Evolutionary conservation across 2,113 vertebrate species (phyloP), one percentile per base, ranked within the genome.

Genomic region (Cyphomyrus discorhynchus): DNA sequence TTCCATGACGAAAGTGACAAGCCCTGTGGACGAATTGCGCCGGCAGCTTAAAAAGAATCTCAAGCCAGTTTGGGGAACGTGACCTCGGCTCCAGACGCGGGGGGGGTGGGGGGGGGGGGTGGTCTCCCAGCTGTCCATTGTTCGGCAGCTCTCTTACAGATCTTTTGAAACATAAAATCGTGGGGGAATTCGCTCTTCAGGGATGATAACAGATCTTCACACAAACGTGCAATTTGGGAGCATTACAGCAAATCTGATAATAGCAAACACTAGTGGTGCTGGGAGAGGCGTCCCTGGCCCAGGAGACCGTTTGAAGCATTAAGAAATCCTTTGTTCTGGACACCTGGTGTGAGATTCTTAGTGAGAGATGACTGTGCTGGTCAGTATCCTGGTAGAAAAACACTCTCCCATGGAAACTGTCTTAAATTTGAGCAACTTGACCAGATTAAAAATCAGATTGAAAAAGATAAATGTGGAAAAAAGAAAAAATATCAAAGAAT

Each of bases 381-480:
- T 80, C 31, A 80, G 74, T 35, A 42, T 80, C 15, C 74, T 27
- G 53, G 19, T 53, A 53, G 52, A 53, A 53, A 53, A 53, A 53
- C 52, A 53, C 17, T 19, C 52, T 53, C 52, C 52, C 52, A 53
- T 19, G 15, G 52, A 53, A 53, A 53, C 92, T 93, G n/a, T 93
- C 21, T 92, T 92, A 92, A 92, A 91, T 90, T 91, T 89, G 85
- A 93, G 93, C 92, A 92, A 93, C 92, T 91, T 93, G 82, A 84
- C 91, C 91, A 87, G 47, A 85, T 24, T 74, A 35, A 86, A 86
- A 87, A 21, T 46, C 0, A 53, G 52, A 19, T 21, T 66, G 86
- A 80, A 74, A 46, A 11, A 66, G 8, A 84, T 11, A n/a, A 45
- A 84, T 52, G 19, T 53, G 39, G 47, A 87, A 91, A 93, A 93